phyloP scores from a whole-genome alignment of 2,888 invertebrate species.

The Nasonia oneida region DNA sequence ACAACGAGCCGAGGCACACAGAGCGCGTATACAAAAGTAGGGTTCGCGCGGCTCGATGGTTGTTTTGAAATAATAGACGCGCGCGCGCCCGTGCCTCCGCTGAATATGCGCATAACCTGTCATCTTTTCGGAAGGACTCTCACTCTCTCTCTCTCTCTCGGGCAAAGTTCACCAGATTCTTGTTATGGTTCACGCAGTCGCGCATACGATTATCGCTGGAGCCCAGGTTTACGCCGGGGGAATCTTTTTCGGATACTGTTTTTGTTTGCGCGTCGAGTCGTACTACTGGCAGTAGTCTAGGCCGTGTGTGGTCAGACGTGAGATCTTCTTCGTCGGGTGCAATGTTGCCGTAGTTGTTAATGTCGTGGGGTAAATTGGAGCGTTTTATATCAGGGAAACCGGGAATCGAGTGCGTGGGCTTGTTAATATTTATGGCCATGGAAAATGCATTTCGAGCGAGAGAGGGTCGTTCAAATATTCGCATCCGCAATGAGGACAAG shows the following conservation, averaged over 20 bases:
- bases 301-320: neutral
- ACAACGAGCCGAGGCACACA: neutral
- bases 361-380: too few relatives aligned
- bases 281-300: neutral
- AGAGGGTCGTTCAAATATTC: slow-evolving; percentile 17
- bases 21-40: slow-evolving; percentile 6
- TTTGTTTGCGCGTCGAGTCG: neutral
- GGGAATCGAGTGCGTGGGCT: neutral
- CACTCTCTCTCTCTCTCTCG: too few relatives aligned
- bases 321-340: neutral
- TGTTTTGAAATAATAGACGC: slow-evolving; percentile 71
- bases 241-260: neutral
- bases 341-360: neutral
- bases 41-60: slow-evolving; percentile 30
- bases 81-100: slow-evolving; percentile 43
- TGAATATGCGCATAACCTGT: slow-evolving; percentile 72
- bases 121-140: slow-evolving; percentile 1
- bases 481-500: slow-evolving; percentile 20
- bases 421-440: slow-evolving; percentile 11
- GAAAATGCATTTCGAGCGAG: neutral
- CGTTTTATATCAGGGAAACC: neutral
- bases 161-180: neutral
- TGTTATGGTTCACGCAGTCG: neutral
- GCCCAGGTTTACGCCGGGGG: neutral
- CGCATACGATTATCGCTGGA: neutral